These are phyloP conservation scores for Rambutsinella grinnellia DNA, from an alignment of 2,888 invertebrate species.

Conservation along the genomic window DNA sequence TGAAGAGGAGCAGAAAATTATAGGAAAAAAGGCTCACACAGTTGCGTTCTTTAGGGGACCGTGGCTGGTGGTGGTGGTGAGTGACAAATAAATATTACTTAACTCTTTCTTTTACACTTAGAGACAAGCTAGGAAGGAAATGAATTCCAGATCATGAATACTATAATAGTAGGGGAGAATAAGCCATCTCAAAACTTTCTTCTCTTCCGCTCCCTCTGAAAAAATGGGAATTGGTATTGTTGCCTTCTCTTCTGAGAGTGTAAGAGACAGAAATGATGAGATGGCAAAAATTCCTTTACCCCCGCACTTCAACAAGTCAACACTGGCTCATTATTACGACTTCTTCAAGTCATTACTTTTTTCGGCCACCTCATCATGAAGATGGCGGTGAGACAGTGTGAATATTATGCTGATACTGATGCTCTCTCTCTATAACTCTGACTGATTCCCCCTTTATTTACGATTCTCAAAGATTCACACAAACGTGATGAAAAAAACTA, in stretches of 20 bases:
- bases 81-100: constrained; percentile 20
- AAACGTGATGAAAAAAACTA: constrained; percentile 46
- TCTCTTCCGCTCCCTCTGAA: constrained; percentile 25
- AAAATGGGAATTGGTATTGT: constrained; percentile 16
- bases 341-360: constrained; percentile 31
- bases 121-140: constrained; percentile 18
- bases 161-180: too few relatives aligned
- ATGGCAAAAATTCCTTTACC: constrained; percentile 40
- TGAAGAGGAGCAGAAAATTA: constrained; percentile 16
- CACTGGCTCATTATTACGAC: constrained; percentile 32
- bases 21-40: constrained; percentile 9
- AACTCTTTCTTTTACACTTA: neutral
- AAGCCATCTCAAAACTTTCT: constrained; percentile 1
- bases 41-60: neutral
- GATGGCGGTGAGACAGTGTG: too few relatives aligned
- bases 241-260: too few relatives aligned
- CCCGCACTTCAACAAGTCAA: constrained; percentile 37
- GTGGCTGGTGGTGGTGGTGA: neutral
- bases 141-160: constrained; percentile 53
- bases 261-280: constrained; percentile 50
- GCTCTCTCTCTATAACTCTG: too few relatives aligned
- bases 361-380: constrained; percentile 52
- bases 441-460: constrained; percentile 24
- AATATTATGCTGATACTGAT: constrained; percentile 22
- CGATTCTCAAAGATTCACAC: constrained; percentile 40